Evolutionary conservation across 2,888 invertebrate genomes (phyloP), one percentile per base, ranked within the genome.

Genomic region (Ptilodon capucinus): DNA sequence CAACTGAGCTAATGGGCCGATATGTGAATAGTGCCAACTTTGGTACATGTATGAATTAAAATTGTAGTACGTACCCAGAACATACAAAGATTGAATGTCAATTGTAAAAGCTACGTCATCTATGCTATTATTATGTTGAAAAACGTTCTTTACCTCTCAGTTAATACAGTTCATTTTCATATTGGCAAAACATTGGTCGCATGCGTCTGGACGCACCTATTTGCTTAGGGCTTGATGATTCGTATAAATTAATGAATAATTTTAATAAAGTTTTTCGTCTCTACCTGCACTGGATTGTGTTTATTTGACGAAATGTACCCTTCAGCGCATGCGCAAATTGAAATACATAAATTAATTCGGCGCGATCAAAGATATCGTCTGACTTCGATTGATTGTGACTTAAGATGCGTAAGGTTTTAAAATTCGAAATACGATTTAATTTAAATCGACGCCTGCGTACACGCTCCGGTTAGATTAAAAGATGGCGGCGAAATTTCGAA

Each of bases 1-100:
- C n/a, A n/a, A n/a, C n/a, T n/a, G n/a, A n/a, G n/a, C n/a, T n/a
- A n/a, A n/a, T n/a, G n/a, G n/a, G n/a, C 66, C 63, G 69, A 64
- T 66, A 64, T 64, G 68, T 71, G 68, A 69, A 68, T 71, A 71
- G 68, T n/a, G n/a, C n/a, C n/a, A n/a, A n/a, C n/a, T n/a, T n/a
- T n/a, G n/a, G n/a, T n/a, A n/a, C n/a, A n/a, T n/a, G n/a, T n/a
- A n/a, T n/a, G n/a, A n/a, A n/a, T n/a, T n/a, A n/a, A n/a, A n/a
- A n/a, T n/a, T n/a, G n/a, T 68, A 70, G 66, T 68, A 70, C 68
- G 68, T 68, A 67, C 70, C 65, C 68, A 70, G 8, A n/a, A n/a
- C n/a, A n/a, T n/a, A n/a, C n/a, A n/a, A n/a, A n/a, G n/a, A n/a
- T n/a, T n/a, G n/a, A n/a, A 23, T 23, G 4, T 23, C 23, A 23